Evolutionary conservation across 2,797 vertebrate species (phyloP).

Genomic region (Molossus molossus): DNA sequence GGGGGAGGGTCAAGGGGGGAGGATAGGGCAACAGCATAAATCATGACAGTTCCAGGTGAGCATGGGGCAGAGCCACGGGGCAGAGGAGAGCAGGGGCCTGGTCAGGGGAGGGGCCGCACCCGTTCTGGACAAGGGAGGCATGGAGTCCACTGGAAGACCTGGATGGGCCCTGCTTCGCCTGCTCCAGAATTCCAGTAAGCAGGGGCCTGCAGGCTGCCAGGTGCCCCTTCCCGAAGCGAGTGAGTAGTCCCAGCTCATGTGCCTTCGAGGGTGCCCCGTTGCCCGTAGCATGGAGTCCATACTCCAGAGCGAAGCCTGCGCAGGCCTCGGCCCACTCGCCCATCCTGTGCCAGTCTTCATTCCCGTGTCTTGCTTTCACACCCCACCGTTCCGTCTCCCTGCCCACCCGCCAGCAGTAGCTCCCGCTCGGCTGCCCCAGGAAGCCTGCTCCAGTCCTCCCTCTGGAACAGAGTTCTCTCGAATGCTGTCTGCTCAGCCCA

Average conservation of each 20-base stretch:
- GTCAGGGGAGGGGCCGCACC: too few relatives aligned
- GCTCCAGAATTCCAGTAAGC: background rate
- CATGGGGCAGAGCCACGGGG: too few relatives aligned
- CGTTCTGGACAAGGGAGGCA: background rate
- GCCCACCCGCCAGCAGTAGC: accelerated
- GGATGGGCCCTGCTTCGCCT: background rate
- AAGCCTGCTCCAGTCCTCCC: background rate
- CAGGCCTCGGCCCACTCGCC: background rate
- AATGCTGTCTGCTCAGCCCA: accelerated
- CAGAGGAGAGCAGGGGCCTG: background rate
- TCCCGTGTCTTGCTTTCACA: accelerated
- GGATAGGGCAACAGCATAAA: background rate
- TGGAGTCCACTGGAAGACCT: background rate
- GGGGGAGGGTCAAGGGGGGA: background rate
- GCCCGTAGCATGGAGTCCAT: accelerated
- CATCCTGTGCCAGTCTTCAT: accelerated
- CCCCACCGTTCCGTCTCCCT: too few relatives aligned
- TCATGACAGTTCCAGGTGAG: background rate
- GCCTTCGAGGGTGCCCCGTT: accelerated
- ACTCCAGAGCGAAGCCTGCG: background rate
- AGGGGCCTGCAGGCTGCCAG: background rate
- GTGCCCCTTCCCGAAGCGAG: background rate
- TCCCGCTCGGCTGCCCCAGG: background rate
- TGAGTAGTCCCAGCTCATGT: background rate
- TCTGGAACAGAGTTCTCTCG: background rate